Base-by-base conservation (phyloP, 2,888 invertebrate species). In the Athetis lepigone region DNA sequence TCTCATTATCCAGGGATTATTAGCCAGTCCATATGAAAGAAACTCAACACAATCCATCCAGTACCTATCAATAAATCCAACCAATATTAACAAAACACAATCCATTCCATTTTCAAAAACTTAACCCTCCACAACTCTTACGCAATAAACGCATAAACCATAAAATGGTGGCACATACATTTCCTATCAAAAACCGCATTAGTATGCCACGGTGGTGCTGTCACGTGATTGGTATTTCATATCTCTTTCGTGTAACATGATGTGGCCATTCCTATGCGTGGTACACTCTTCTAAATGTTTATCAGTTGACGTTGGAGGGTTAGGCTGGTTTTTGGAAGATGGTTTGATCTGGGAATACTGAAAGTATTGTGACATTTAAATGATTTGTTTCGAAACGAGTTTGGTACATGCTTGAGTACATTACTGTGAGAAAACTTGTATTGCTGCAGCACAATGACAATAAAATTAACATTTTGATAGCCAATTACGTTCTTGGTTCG, bases 201-300 rank as follows among this genome's bases (percentile, higher is more conserved):
- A 65, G 75, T 79, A 79, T 80, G 68, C 78, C 18, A 27, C 2
- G 9, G 8, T n/a, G 43, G 72, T 63, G 7, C 64, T 58, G 79
- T 75, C 79, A 72, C 79, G 69, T 79, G 79, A 79, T 79, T 80
- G 78, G 78, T 79, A 78, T 79, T 79, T 77, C 64, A 80, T 80
- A 78, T 78, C 71, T 75, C 47, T 68, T 60, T 65, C 61, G 54
- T 57, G 65, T 23, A 66, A 54, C 61, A 16, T 69, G 69, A 79
- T 78, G 68, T 59, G 72, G 46, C 59, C 27, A 71, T 78, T 79
- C 66, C 70, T 59, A 78, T 80, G 71, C 79, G 25, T 16, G 63
- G 61, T 58, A 55, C 57, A 70, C 63, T 66, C 51, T 58, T 68
- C 59, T 63, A 58, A 73, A 78, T 78, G 64, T 59, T 78, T 80